Base-by-base conservation (phyloP, 2,888 invertebrate species). In the Sylvicola fuscatus region DNA sequence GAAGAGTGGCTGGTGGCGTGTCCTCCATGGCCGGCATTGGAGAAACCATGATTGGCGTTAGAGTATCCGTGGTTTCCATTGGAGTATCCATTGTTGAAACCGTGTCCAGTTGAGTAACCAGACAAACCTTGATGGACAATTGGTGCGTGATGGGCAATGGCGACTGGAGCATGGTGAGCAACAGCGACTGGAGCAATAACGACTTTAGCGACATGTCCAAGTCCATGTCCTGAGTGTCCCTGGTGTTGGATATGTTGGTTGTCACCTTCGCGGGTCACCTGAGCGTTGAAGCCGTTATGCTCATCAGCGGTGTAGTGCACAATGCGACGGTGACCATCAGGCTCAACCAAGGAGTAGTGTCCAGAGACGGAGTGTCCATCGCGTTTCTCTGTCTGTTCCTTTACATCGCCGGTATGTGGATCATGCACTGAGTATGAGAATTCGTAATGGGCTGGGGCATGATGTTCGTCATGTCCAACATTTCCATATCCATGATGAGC, bases 301-400 rank as follows among this genome's bases (percentile, higher is more conserved):
- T 35, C 12, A 29, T 29, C 29, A 29, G 29, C 29, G 29, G 29
- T 29, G 29, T 29, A 29, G 14, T 29, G 29, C 13, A 60, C 60
- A 37, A 48, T 52, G 40, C 60, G 50, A 43, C 49, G 54, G 42
- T 49, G 50, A 36, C 58, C 58, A 44, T 58, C 58, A 35, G 58
- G 40, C 36, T 58, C 57, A 33, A 57, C 44, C 15, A 58, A 46
- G 16, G 55, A 54, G 46, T 58, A 58, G 42, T 49, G 47, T 17
- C 58, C 58, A 38, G 54, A 51, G 30, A 58, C 58, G 34, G 47
- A 49, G 45, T 58, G 58, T 36, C 57, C 57, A 39, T 49, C 46
- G 35, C 58, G 53, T 10, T 49, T 43, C 49, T 58, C 58, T 37
- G 53, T 51, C 45, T 58, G 58, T 42, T 40, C 45, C 42, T 58